Conservation (phyloP, 64 coral and sea anemone species). For the Stichodactyla helianthus region DNA sequence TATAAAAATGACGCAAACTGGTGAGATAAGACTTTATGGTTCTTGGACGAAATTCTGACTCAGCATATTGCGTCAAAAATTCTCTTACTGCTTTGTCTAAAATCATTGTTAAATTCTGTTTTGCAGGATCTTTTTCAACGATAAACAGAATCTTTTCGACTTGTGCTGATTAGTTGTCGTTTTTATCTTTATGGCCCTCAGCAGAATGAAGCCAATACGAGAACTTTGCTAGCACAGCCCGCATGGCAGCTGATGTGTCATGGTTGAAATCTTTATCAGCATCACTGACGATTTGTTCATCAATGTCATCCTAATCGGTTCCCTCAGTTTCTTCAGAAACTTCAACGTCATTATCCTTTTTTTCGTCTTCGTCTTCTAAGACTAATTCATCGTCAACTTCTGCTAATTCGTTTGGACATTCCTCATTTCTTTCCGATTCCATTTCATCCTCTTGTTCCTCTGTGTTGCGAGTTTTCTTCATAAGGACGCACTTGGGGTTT, state of each 20-base stretch:
- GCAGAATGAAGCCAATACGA: conserved; percentile 54
- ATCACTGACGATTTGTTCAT: not conserved
- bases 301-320: not conserved
- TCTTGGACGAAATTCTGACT: no score
- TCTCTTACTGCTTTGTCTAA: conserved; percentile 51
- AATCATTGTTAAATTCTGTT: no score
- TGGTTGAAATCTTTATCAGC: not conserved
- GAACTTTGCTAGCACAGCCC: conserved; percentile 29
- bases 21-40: conserved; percentile 46
- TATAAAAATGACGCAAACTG: conserved; percentile 33
- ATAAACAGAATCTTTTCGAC: no score
- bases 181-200: no score
- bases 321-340: not conserved
- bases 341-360: no score
- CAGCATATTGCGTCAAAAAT: no score
- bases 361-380: not conserved
- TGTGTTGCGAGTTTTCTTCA: not conserved
- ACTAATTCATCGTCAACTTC: not conserved
- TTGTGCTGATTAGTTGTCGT: no score
- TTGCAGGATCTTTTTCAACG: no score
- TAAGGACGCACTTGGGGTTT: not conserved
- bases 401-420: not conserved
- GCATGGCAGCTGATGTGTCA: not conserved
- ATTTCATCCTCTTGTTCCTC: conserved; percentile 14
- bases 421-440: not conserved